Conservation (phyloP, 2,113 vertebrate genomes). For the Nibea albiflora region DNA sequence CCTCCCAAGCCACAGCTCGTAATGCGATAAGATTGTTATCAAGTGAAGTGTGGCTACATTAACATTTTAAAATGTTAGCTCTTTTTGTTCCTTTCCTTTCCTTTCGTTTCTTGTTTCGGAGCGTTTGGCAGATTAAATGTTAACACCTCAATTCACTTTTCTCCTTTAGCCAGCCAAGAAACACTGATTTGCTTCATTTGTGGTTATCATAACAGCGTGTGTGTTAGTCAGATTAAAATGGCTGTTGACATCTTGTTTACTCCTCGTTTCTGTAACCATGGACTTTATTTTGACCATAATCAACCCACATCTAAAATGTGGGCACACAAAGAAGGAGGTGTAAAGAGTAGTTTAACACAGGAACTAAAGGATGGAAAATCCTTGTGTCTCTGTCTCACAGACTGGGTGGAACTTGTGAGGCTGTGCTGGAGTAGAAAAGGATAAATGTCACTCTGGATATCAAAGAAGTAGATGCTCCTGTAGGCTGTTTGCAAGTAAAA, state of each 20-base stretch:
- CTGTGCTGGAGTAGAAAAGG: constrained; percentile 2
- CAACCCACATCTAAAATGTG: constrained; percentile 9
- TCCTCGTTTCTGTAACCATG: constrained; percentile 5
- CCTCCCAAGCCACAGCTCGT: not conserved
- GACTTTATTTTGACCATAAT: constrained; percentile 1
- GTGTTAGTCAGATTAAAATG: constrained; percentile 10
- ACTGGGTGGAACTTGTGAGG: constrained; percentile 6
- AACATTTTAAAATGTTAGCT: constrained; percentile 6
- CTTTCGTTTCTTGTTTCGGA: not conserved
- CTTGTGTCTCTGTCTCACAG: not conserved
- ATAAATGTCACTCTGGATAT: not conserved
- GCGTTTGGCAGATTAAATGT: constrained; percentile 8
- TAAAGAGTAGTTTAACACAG: constrained; percentile 13
- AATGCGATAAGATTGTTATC: not conserved
- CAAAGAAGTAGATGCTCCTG: not conserved
- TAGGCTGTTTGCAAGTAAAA: not conserved
- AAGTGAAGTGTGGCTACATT: not conserved
- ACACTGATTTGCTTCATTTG: not conserved
- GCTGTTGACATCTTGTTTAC: constrained; percentile 21
- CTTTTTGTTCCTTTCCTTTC: not conserved
- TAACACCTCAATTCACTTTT: not conserved
- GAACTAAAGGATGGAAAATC: constrained; percentile 18
- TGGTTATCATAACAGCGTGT: not conserved
- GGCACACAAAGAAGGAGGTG: not conserved
- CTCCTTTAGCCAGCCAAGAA: constrained; percentile 12